Percentiles rank a stretch among this genome's conserved stretches.
phyloP scores from a whole-genome alignment of 1,140 invertebrate genomes.

The Samia ricini region DNA sequence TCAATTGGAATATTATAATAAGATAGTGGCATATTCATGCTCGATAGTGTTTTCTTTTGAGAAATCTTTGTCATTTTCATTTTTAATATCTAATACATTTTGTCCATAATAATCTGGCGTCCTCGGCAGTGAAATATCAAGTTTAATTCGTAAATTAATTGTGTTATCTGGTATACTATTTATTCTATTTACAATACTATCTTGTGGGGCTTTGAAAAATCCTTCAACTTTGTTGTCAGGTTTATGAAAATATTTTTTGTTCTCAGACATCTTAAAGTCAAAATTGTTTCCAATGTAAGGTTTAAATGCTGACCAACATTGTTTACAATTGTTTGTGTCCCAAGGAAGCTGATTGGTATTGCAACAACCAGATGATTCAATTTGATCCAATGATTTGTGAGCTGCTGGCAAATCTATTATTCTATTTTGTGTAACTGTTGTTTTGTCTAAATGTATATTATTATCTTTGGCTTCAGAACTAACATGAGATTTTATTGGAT shows the following conservation, averaged over 20 bases:
- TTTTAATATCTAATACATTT: constrained; percentile 27
- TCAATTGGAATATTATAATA: constrained; percentile 52
- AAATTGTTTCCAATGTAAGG: background rate
- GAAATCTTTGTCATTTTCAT: constrained; percentile 21
- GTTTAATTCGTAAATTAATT: constrained; percentile 53
- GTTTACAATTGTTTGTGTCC: constrained; percentile 53
- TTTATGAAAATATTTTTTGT: too few relatives aligned
- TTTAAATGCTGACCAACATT: constrained; percentile 35
- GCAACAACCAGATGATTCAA: constrained; percentile 45
- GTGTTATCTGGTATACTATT: constrained; percentile 27
- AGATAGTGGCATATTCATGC: constrained; percentile 41
- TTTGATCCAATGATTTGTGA: constrained; percentile 15
- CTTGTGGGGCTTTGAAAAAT: constrained; percentile 14
- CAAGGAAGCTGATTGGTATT: constrained; percentile 46
- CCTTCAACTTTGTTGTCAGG: constrained; percentile 15
- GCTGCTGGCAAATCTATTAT: constrained; percentile 20
- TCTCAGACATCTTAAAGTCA: background rate
- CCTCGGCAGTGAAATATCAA: constrained; percentile 57
- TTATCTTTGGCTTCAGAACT: constrained; percentile 18
- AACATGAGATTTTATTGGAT: constrained; percentile 19
- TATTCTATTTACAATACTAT: constrained; percentile 13
- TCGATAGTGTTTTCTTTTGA: constrained; percentile 36
- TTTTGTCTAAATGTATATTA: constrained; percentile 22
- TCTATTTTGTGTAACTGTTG: constrained; percentile 29
- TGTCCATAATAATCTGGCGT: constrained; percentile 27